A percentile compares a stretch with the other conserved stretches of the same genome.
Evolutionary conservation across 2,797 vertebrate genomes (phyloP).

Genomic region (Chaenodraco wilsoni): DNA sequence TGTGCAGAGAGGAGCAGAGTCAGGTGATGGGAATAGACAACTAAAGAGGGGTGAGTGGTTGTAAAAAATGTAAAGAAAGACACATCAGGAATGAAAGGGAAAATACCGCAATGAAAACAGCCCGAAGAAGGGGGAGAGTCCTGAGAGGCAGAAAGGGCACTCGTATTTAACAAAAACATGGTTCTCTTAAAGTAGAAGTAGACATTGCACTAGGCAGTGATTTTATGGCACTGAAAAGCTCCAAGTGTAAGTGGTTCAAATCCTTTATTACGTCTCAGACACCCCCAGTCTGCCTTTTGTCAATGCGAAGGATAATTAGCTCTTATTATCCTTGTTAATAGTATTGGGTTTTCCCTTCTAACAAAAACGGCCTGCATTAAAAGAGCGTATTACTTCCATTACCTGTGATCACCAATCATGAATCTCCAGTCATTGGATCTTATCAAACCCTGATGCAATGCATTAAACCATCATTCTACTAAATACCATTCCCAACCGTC

Average conservation of each 20-base stretch:
- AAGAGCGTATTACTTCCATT: slow-evolving; percentile 49
- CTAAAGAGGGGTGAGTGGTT: background rate
- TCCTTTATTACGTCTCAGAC: background rate
- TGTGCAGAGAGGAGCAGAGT: background rate
- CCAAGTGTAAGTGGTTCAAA: slow-evolving; percentile 9
- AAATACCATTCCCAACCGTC: slow-evolving; percentile 40
- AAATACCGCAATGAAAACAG: background rate
- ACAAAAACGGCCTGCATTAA: slow-evolving; percentile 46
- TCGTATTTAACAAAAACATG: background rate
- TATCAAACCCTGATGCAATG: slow-evolving; percentile 31
- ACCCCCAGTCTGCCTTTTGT: slow-evolving; percentile 20
- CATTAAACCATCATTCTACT: slow-evolving; percentile 29
- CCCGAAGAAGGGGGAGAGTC: background rate
- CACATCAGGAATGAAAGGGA: background rate
- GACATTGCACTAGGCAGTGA: slow-evolving; percentile 12
- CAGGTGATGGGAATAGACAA: background rate
- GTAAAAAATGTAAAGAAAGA: background rate
- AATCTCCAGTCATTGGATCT: slow-evolving; percentile 44
- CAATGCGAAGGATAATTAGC: slow-evolving; percentile 38
- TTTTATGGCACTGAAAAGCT: slow-evolving; percentile 10
- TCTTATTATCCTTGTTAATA: slow-evolving; percentile 51
- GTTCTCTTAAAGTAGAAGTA: background rate
- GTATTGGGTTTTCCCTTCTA: slow-evolving; percentile 16
- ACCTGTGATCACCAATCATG: slow-evolving; percentile 42
- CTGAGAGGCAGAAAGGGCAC: background rate